phyloP scores from a whole-genome alignment of 2,797 vertebrate species.

The Steatocranus sp. region DNA sequence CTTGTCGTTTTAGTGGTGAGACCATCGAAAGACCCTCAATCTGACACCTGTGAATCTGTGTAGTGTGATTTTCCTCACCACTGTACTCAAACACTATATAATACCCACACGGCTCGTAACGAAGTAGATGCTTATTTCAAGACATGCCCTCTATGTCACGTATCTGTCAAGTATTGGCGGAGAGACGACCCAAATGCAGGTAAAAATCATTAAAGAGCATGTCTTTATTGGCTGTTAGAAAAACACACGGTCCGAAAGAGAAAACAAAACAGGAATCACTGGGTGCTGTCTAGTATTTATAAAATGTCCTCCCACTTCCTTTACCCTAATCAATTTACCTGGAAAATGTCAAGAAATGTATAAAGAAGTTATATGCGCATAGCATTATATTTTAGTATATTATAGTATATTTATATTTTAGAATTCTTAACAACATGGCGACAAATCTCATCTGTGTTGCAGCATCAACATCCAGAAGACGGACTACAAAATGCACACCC shows the following conservation, averaged over 20 bases:
- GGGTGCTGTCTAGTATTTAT: not conserved
- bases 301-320: not conserved
- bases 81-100: not conserved
- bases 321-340: accelerated
- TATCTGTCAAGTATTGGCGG: not conserved
- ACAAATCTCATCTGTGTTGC: not conserved
- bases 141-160: not conserved
- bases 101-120: not conserved
- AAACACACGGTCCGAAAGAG: not conserved
- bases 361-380: not conserved
- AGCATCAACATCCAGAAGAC: not conserved
- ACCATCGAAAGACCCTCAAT: not conserved
- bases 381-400: not conserved
- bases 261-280: not conserved
- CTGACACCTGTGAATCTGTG: not conserved
- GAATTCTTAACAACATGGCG: not conserved
- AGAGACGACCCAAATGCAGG: not conserved
- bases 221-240: not conserved
- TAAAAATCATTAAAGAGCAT: not conserved
- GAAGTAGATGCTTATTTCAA: not conserved
- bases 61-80: not conserved
- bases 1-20: not conserved
- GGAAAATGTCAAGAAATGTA: not conserved
- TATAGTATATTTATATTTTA: not conserved
- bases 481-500: not conserved